A percentile compares a stretch with the other conserved stretches of the same genome.
Conservation (phyloP, 2,888 invertebrate species). For the Strigamia maritima region DNA sequence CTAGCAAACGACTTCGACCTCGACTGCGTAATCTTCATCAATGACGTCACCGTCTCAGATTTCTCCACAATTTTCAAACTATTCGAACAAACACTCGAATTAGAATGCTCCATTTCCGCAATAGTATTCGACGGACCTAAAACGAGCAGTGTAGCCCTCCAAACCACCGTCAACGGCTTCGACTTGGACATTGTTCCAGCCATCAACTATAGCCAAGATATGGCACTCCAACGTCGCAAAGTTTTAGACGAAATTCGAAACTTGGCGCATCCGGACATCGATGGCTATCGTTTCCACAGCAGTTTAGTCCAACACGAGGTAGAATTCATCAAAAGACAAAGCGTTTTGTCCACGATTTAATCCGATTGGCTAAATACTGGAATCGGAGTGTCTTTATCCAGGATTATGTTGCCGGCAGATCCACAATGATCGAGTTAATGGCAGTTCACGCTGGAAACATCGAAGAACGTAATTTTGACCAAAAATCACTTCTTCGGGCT, state of each 20-base stretch:
- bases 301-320: neutral
- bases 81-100: no score
- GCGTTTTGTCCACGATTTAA: neutral
- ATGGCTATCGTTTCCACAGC: neutral
- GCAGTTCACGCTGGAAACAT: neutral
- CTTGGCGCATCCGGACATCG: neutral
- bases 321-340: neutral
- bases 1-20: no score
- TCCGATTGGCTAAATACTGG: neutral
- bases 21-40: no score
- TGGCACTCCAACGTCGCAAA: neutral
- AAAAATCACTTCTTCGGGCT: neutral
- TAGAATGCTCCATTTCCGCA: neutral
- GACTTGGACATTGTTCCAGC: neutral
- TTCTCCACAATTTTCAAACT: no score
- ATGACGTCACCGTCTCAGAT: no score
- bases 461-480: neutral
- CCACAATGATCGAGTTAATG: neutral
- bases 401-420: neutral
- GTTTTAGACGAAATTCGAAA: neutral
- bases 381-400: neutral
- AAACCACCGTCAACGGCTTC: neutral
- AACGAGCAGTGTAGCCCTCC: neutral
- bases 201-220: neutral
- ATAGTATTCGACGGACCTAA: neutral